Evolutionary conservation across 23 tunicate genomes (phyloP).

Genomic region (Styela plicata): DNA sequence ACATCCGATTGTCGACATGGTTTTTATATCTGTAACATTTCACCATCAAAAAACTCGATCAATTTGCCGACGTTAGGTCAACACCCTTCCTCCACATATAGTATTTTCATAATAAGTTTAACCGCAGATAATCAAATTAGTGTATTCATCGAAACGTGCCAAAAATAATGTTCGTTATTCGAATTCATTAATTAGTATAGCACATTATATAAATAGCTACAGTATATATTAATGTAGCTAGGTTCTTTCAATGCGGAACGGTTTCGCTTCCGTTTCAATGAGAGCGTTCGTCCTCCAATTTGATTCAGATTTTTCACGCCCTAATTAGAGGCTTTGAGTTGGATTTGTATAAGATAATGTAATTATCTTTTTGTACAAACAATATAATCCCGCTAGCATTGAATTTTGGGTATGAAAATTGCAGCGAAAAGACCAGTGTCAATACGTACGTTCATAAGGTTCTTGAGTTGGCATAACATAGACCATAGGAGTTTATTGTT

Average conservation of each 20-base stretch:
- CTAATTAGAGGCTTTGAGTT: background rate
- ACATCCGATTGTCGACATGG: no score
- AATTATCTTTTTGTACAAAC: background rate
- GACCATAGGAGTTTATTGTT: no score
- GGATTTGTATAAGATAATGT: background rate
- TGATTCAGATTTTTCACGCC: background rate
- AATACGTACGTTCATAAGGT: no score
- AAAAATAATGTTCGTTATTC: no score
- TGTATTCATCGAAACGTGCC: background rate
- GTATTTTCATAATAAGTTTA: background rate
- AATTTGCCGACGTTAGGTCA: background rate
- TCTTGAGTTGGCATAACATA: no score
- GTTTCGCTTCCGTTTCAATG: background rate
- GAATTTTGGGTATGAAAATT: no score
- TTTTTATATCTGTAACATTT: no score
- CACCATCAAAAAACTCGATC: no score
- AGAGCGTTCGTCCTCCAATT: background rate
- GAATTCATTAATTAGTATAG: background rate
- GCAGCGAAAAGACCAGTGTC: no score
- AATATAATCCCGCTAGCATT: background rate
- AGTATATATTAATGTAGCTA: background rate
- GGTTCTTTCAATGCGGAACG: background rate
- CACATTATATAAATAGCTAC: background rate
- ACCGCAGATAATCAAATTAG: background rate
- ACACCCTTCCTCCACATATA: background rate